Conservation (phyloP, 2,113 vertebrate genomes). For the Felis chaus region DNA sequence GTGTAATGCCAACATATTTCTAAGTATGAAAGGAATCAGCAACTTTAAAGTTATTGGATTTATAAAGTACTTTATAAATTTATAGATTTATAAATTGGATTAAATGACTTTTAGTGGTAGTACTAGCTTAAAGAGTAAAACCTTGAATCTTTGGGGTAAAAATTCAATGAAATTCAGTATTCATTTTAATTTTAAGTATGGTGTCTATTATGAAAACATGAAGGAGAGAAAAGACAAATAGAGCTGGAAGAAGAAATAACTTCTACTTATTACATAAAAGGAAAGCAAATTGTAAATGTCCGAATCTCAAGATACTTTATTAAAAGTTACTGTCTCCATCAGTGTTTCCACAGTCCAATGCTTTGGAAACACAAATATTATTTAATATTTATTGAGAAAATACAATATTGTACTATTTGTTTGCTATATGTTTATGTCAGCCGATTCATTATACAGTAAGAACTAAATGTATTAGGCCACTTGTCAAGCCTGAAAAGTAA, state of each 20-base stretch:
- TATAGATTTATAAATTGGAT: no score
- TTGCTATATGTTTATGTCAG: not conserved
- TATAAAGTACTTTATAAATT: no score
- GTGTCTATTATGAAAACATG: not conserved
- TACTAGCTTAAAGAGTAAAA: not conserved
- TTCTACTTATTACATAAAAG: conserved; percentile 1
- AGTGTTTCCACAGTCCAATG: not conserved
- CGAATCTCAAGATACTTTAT: not conserved
- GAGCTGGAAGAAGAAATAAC: not conserved
- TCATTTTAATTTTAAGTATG: not conserved
- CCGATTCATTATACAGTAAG: not conserved
- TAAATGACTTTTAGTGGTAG: not conserved
- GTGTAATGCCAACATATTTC: not conserved
- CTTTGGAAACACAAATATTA: not conserved
- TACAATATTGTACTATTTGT: not conserved
- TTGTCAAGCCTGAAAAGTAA: not conserved
- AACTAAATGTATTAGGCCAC: not conserved
- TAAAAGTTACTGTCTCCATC: not conserved
- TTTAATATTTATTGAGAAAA: not conserved
- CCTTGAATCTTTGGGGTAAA: not conserved
- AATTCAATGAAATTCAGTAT: not conserved
- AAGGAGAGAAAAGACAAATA: not conserved
- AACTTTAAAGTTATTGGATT: not conserved
- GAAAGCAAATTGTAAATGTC: not conserved
- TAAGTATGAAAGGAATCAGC: conserved; percentile 32